Evolutionary conservation across 2,888 invertebrate genomes (phyloP).

Genomic region (Apoda limacodes): DNA sequence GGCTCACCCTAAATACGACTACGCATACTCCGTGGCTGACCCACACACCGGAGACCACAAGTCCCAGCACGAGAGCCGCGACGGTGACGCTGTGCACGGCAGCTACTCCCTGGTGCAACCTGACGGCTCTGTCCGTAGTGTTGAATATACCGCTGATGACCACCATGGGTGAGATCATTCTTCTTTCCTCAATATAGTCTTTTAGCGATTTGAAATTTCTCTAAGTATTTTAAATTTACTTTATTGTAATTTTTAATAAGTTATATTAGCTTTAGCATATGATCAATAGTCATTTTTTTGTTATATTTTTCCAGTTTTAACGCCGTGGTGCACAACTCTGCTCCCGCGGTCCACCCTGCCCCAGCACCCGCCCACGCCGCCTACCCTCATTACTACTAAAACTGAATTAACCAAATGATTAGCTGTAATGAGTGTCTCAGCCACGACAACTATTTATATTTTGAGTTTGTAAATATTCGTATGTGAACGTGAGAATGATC

Average conservation of each 20-base stretch:
- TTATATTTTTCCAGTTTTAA: slow-evolving; percentile 44
- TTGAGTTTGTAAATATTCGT: background rate
- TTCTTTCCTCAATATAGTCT: no score
- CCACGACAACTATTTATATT: background rate
- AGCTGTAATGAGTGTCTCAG: slow-evolving; percentile 1
- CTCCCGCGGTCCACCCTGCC: slow-evolving; percentile 39
- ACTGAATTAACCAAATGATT: no score
- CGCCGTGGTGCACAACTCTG: slow-evolving; percentile 48
- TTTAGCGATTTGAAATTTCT: no score
- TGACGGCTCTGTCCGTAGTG: slow-evolving; percentile 49
- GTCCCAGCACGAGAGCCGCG: slow-evolving; percentile 44
- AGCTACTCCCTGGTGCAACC: slow-evolving; percentile 63
- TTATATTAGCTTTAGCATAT: no score
- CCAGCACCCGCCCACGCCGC: slow-evolving; percentile 16
- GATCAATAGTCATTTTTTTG: no score
- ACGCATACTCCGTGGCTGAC: slow-evolving; percentile 52
- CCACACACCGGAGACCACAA: slow-evolving; percentile 62
- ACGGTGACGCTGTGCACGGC: slow-evolving; percentile 60
- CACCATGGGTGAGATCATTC: slow-evolving; percentile 51
- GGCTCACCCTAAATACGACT: slow-evolving; percentile 38
- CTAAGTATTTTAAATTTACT: no score
- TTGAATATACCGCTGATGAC: slow-evolving; percentile 44
- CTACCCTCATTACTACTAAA: slow-evolving; percentile 1
- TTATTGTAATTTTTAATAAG: no score
- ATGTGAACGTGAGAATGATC: background rate